These are phyloP conservation scores for Lipotes vexillifer DNA, from an alignment of 2,113 vertebrate species.

Conservation along the genomic window DNA sequence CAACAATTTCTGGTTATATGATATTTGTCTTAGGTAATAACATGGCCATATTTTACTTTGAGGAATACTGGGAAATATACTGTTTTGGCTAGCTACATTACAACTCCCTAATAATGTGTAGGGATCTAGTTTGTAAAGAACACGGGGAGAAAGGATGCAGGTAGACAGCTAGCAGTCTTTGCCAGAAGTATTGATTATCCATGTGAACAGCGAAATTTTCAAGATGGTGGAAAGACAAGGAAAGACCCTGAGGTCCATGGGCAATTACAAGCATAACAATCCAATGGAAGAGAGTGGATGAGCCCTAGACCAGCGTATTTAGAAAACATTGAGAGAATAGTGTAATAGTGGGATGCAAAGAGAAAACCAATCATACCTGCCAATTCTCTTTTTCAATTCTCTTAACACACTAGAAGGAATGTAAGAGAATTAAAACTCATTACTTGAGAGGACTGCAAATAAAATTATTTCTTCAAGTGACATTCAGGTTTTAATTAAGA, in stretches of 20 bases:
- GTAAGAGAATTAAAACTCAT: not conserved
- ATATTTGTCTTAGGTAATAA: not conserved
- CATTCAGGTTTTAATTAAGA: not conserved
- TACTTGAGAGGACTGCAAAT: not conserved
- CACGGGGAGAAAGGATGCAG: not conserved
- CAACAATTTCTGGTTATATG: not conserved
- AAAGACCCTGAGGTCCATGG: not conserved
- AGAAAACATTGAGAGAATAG: not conserved
- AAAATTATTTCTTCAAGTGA: not conserved
- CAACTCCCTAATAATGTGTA: not conserved
- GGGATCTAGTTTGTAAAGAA: not conserved
- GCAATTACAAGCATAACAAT: not conserved
- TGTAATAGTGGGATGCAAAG: not conserved
- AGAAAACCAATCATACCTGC: not conserved
- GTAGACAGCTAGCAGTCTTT: not conserved
- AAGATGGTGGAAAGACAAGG: not conserved
- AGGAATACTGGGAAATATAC: not conserved
- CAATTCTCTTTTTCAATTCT: not conserved
- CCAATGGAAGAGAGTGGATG: not conserved
- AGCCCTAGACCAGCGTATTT: not conserved
- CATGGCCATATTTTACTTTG: not conserved
- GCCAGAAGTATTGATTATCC: not conserved
- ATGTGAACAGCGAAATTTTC: not conserved
- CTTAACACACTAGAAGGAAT: not conserved
- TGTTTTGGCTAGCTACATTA: not conserved